Evolutionary conservation across 92 coral and sea anemone genomes (phyloP), one percentile per base, ranked within the genome.

Genomic region (Heliopora coerulea): DNA sequence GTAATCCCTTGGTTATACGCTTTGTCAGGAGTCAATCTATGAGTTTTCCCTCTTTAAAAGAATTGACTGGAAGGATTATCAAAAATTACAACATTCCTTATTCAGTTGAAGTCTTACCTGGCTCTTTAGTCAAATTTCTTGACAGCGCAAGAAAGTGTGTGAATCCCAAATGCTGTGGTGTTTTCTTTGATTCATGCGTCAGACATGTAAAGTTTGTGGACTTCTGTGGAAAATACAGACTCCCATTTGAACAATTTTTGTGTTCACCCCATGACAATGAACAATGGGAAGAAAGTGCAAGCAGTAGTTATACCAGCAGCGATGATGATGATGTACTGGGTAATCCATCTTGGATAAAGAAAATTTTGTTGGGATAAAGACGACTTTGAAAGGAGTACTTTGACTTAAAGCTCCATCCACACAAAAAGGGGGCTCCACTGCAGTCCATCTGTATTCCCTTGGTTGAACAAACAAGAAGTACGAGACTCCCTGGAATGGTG

Each of bases 261-360:
- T 93, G 98, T 31, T 93, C 98, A 31, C 96, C 98, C 2, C 98
- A 93, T 79, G 91, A 82, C 23, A 91, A 86, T 72, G 89, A 93
- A 27, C 80, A 84, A 19, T 88, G 91, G 87, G 96, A 91, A 77
- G 98, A 93, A 27, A 74, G 65, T 11, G 46, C 65, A 25, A 65
- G 56, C 13, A 82, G 91, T 17, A 83, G 90, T n/a, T 79, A 88
- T 65, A 58, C 73, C 24, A 80, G 85, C 24, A 87, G 97, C 72
- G 63, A 54, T 70, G 77, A 70, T 54, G 77, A 70, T 70, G 77
- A 70, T 30, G 50, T 27, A 48, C 26, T 9, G 7, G 40, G 25
- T 68, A 30, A 30, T 49, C 63, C 77, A 31, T 50, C 62, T 31
- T 52, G 77, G 77, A 52, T 70, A 63, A 70, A 70, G 49, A 70